Evolutionary conservation across 2,113 vertebrate genomes (phyloP), one percentile per base, ranked within the genome.

Genomic region (Mus pahari): DNA sequence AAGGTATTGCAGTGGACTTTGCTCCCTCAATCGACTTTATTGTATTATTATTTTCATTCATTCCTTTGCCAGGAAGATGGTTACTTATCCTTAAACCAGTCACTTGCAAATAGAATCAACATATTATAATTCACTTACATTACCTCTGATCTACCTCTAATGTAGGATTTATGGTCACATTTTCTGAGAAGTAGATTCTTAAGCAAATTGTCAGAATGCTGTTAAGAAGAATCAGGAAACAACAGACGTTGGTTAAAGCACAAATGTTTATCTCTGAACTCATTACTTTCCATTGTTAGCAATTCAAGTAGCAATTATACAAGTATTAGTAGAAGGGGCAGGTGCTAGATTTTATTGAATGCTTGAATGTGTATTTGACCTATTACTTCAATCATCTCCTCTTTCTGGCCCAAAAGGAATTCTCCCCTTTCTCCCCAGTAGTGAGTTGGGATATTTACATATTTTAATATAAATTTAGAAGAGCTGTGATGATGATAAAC

Each of bases 391-490:
- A 60, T 26, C 13, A 22, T 60, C 55, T 90, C 96, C 60, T 71
- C 26, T 68, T 71, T 31, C 62, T 77, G 45, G 14, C 50, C 28
- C 48, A 50, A 92, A 5, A 71, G 22, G 73, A 26, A 12, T 48
- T 74, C 64, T 79, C 24, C 3, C 22, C 20, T 3, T 92, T 87
- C 81, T 96, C n/a, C 16, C 86, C 9, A 42, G 13, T 48, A 70
- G 55, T 78, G 17, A 94, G 24, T 95, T 90, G 39, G 66, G 9
- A 77, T 68, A 81, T 70, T 89, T 94, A 87, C 45, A 36, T 73
- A 90, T 92, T 89, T 90, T 64, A 84, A 42, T 17, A 88, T 88
- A 66, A 93, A 96, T 93, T n/a, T 86, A 77, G 78, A 86, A 93
- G 83, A 89, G 53, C 22, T 45, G 19, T 36, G 19, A 58, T 90